Evolutionary conservation across 2,888 invertebrate species (phyloP).

Genomic region (Pemphredon lugubris): DNA sequence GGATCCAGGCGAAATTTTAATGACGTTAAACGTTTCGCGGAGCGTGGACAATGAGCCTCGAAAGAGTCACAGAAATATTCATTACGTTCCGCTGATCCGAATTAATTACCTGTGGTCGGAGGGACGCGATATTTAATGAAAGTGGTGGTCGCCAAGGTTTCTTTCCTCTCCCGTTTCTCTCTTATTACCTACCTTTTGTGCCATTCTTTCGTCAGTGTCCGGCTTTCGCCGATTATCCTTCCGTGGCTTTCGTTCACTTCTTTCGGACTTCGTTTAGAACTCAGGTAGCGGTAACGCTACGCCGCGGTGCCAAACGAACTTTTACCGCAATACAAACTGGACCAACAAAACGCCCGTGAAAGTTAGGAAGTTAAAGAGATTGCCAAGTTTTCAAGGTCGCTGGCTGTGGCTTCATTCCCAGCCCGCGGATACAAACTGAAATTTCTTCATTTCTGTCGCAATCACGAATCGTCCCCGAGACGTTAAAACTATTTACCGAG

Average conservation of each 20-base stretch:
- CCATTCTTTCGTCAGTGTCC: background rate
- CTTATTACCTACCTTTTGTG: background rate
- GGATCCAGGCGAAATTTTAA: too few relatives aligned
- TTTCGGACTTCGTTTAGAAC: slow-evolving; percentile 12
- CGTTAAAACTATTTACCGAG: slow-evolving; percentile 31
- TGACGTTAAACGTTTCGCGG: too few relatives aligned
- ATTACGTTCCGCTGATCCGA: too few relatives aligned
- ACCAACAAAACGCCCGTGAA: slow-evolving; percentile 52
- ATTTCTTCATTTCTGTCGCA: slow-evolving; percentile 36
- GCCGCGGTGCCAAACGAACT: slow-evolving; percentile 53
- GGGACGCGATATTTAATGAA: background rate
- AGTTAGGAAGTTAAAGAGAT: slow-evolving; percentile 61
- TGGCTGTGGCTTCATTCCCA: slow-evolving; percentile 14
- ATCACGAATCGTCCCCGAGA: slow-evolving; percentile 16
- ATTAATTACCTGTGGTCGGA: too few relatives aligned
- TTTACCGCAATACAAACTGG: slow-evolving; percentile 53
- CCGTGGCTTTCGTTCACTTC: slow-evolving; percentile 19
- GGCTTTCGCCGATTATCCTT: slow-evolving; percentile 13
- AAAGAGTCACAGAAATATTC: too few relatives aligned
- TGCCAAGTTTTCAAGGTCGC: slow-evolving; percentile 60
- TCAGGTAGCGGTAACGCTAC: slow-evolving; percentile 17
- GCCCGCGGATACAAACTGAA: slow-evolving; percentile 2
- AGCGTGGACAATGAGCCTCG: too few relatives aligned
- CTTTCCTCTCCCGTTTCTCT: background rate
- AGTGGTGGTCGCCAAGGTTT: background rate